phyloP scores from a whole-genome alignment of 2,888 invertebrate genomes.

The Lithophane leautieri region DNA sequence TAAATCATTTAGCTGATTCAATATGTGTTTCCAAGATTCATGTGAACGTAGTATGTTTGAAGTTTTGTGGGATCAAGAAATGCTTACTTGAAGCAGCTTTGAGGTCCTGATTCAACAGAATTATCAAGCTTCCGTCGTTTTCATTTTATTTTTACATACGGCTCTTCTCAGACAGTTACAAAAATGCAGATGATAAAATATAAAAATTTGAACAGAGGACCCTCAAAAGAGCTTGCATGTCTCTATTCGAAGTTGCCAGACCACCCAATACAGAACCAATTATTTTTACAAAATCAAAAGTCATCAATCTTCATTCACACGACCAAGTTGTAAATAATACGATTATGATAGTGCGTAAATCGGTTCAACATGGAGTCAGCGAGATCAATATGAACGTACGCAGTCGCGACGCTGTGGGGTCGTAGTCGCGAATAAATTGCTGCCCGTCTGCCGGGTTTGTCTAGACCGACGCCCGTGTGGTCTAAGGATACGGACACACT shows the following conservation, averaged over 20 bases:
- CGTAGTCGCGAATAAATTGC: conserved; percentile 71
- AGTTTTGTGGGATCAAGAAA: background rate
- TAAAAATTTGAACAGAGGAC: background rate
- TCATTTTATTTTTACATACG: background rate
- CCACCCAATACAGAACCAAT: background rate
- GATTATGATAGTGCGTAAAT: conserved; percentile 43
- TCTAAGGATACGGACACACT: conserved; percentile 58
- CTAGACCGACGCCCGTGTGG: conserved; percentile 63
- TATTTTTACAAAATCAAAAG: background rate
- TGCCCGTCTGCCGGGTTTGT: conserved; percentile 57
- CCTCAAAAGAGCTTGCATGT: background rate
- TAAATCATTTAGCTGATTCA: conserved; percentile 26
- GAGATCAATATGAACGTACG: conserved; percentile 71
- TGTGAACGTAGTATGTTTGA: conserved; percentile 1
- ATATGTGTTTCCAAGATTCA: conserved; percentile 19
- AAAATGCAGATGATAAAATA: background rate
- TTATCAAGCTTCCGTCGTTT: background rate
- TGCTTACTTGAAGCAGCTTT: background rate
- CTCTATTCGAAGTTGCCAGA: background rate
- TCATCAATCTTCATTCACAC: conserved; percentile 28
- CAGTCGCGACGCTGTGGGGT: conserved; percentile 64
- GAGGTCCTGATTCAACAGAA: background rate
- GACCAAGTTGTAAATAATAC: conserved; percentile 40
- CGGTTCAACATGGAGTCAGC: conserved; percentile 56
- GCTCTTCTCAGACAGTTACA: background rate